Conservation (phyloP, 2,113 vertebrate genomes). For the Jaculus jaculus region DNA sequence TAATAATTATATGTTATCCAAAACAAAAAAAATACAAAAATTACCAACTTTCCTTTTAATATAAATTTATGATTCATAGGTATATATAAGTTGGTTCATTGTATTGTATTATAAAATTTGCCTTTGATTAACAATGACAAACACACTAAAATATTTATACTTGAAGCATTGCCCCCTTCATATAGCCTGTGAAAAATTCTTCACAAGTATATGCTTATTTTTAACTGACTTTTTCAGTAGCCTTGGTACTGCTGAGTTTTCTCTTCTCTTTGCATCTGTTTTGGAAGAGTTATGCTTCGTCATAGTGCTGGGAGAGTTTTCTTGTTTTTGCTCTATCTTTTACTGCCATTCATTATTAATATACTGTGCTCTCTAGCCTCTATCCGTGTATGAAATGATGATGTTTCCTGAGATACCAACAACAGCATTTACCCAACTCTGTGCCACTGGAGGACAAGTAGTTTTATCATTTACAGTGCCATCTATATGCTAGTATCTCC, state of each 20-base stretch:
- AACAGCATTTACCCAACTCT: not conserved
- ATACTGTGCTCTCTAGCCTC: not conserved
- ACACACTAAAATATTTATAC: not conserved
- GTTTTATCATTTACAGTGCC: slow-evolving; percentile 43
- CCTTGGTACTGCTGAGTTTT: not conserved
- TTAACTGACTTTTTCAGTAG: not conserved
- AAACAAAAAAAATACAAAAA: not conserved
- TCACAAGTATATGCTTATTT: not conserved
- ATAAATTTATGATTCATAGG: not conserved
- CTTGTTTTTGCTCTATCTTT: not conserved
- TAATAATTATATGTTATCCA: too few relatives aligned
- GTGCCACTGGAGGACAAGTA: not conserved
- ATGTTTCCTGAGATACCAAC: not conserved
- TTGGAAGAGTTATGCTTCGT: not conserved
- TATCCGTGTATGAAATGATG: not conserved
- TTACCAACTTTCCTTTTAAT: not conserved
- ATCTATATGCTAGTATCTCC: slow-evolving; percentile 34
- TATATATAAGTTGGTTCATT: not conserved
- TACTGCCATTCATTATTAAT: not conserved
- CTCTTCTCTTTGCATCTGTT: not conserved
- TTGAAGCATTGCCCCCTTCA: not conserved
- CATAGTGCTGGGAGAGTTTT: not conserved
- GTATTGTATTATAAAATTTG: not conserved
- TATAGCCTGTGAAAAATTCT: not conserved
- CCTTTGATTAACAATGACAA: not conserved